These are phyloP conservation scores for Intellagama lesueurii DNA, from an alignment of 2,797 vertebrate genomes.

Conservation along the genomic window DNA sequence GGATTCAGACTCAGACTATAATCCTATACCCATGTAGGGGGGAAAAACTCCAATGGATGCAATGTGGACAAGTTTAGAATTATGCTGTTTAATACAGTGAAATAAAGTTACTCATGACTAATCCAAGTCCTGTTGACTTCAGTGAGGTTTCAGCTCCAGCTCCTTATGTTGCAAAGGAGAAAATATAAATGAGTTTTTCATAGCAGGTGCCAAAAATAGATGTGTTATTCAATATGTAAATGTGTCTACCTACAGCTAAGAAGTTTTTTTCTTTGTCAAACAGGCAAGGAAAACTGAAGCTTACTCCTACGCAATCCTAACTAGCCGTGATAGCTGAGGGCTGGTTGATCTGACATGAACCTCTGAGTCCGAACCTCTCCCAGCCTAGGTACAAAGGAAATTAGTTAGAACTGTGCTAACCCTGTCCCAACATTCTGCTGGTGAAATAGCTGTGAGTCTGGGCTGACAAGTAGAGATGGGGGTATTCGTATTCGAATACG, in stretches of 20 bases:
- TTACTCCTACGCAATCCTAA: neutral
- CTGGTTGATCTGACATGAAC: too few species aligned
- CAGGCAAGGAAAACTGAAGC: neutral
- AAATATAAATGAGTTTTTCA: neutral
- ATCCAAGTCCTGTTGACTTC: neutral
- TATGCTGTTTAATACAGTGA: neutral
- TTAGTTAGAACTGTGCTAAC: too few species aligned
- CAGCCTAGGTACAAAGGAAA: too few species aligned
- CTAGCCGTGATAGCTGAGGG: too few species aligned
- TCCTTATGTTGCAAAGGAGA: neutral
- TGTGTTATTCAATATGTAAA: neutral
- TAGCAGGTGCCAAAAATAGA: neutral
- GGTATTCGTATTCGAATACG: too few species aligned
- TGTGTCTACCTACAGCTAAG: neutral
- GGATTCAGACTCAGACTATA: too few species aligned
- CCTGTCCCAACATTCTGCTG: too few species aligned
- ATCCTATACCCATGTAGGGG: too few species aligned
- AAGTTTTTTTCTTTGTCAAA: neutral
- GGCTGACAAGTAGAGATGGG: too few species aligned
- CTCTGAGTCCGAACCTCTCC: too few species aligned
- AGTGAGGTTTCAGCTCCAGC: neutral
- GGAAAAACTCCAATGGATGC: too few species aligned
- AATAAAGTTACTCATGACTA: neutral
- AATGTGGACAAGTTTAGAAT: neutral
- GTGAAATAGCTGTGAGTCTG: too few species aligned